phyloP scores from a whole-genome alignment of 37 sponge, comb jelly and placozoan species.

The Agelas oroides region DNA sequence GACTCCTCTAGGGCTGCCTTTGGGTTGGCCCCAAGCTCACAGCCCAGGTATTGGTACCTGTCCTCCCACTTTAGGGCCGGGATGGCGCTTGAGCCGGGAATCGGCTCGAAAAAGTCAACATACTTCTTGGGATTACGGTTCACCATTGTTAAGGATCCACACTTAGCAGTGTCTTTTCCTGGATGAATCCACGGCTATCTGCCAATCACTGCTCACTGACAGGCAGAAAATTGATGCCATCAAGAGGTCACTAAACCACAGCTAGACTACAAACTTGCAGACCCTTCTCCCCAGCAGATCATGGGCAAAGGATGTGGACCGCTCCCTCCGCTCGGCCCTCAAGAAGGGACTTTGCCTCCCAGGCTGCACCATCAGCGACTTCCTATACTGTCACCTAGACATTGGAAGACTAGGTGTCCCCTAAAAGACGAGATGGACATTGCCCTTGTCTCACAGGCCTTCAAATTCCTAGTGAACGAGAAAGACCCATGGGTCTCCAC shows the following conservation, averaged over 20 bases:
- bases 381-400: constrained; percentile 14
- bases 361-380: constrained; percentile 9
- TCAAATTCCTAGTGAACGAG: not conserved
- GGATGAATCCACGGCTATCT: not conserved
- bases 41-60: constrained; percentile 39
- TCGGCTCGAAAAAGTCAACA: not conserved
- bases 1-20: not conserved
- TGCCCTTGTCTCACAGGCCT: not conserved
- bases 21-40: not conserved
- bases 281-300: not conserved
- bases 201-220: constrained; percentile 22
- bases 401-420: constrained; percentile 44
- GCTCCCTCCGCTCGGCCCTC: not conserved
- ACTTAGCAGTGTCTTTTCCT: constrained; percentile 1
- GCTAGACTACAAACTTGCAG: too few species aligned
- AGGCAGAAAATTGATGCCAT: too few species aligned
- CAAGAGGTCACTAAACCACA: too few species aligned
- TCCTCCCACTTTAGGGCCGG: constrained; percentile 22
- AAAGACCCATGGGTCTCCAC: too few species aligned
- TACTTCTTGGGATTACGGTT: not conserved
- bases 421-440: not conserved
- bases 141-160: constrained; percentile 31
- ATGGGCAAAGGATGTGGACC: constrained; percentile 43
- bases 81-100: constrained; percentile 5
- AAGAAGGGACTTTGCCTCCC: constrained; percentile 33